phyloP scores from a whole-genome alignment of 2,888 invertebrate species.

The Sinhomidia bicolor region DNA sequence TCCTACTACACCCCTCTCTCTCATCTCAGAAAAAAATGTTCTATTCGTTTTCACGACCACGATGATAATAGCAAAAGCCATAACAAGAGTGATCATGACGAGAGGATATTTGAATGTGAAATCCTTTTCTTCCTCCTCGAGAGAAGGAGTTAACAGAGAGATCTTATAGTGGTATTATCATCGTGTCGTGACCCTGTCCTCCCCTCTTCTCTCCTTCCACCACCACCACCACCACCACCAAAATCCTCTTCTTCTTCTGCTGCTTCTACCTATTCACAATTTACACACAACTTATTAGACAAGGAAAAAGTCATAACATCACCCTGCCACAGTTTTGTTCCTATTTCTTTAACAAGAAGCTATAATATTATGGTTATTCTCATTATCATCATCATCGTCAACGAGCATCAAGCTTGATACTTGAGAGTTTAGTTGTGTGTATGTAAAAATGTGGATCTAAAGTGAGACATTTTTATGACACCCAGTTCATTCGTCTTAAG shows the following conservation, averaged over 20 bases:
- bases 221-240: not conserved
- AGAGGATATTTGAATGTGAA: too few species aligned
- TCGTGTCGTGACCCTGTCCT: constrained; percentile 71
- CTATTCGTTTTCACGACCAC: too few species aligned
- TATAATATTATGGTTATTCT: not conserved
- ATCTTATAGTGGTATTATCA: constrained; percentile 58
- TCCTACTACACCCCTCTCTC: not conserved
- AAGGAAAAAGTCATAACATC: not conserved
- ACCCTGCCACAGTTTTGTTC: not conserved
- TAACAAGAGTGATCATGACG: not conserved
- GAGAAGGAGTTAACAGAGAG: constrained; percentile 64
- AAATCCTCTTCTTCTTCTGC: too few species aligned
- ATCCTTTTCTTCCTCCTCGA: not conserved
- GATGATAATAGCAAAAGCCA: constrained; percentile 30
- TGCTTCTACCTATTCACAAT: constrained; percentile 54
- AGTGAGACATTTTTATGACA: constrained; percentile 74
- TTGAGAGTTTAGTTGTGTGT: not conserved
- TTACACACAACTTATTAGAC: constrained; percentile 38
- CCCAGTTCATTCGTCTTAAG: constrained; percentile 73
- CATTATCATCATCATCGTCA: not conserved
- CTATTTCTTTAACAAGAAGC: not conserved
- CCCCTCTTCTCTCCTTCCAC: constrained; percentile 42
- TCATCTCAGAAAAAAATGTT: too few species aligned
- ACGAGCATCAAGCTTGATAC: not conserved
- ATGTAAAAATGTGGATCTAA: constrained; percentile 29